Evolutionary conservation across 2,888 invertebrate genomes (phyloP), one percentile per base, ranked within the genome.

Genomic region (Leptopilina myrica): DNA sequence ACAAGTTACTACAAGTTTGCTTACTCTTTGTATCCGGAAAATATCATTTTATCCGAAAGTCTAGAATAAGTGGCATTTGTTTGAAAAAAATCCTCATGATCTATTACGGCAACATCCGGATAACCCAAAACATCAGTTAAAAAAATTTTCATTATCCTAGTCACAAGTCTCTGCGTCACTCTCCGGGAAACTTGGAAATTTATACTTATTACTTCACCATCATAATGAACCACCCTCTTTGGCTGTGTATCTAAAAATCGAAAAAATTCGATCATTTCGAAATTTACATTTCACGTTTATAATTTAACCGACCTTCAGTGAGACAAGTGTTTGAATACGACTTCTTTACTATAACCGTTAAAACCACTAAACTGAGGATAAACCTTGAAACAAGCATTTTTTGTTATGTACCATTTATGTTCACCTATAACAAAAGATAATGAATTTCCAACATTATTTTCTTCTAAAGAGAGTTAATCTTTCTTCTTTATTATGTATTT

Each of bases 121-220:
- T 93, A 94, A 8, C 93, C 92, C 2, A 94, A 88, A 9, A 92
- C 90, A 83, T 94, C 93, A 64, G 89, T 92, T 11, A 94, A 87
- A 84, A 94, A 94, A 78, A 95, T 94, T 80, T 92, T 93, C 90
- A 94, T 94, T 67, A 95, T 92, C 82, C 93, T 92, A 0, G 94
- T 93, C 53, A 92, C 92, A 62, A 95, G 88, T 80, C 93, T 93
- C 85, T 95, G 95, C 0, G 93, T 93, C 9, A 93, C 87, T 76
- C 94, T 91, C 49, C 91, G 91, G 0, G 94, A 93, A 0, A 93
- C 92, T 87, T 94, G 94, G 78, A 95, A 88, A 1, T 91, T 92
- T 33, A 94, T 91, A 79, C 91, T 90, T 76, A 93, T 80, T 1
- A 92, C 88, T 75, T 90, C 85, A 5, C 91, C 91, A n/a, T 92